These are phyloP conservation scores for Drosophila santomea DNA, from an alignment of 1,140 invertebrate species.

Conservation along the genomic window DNA sequence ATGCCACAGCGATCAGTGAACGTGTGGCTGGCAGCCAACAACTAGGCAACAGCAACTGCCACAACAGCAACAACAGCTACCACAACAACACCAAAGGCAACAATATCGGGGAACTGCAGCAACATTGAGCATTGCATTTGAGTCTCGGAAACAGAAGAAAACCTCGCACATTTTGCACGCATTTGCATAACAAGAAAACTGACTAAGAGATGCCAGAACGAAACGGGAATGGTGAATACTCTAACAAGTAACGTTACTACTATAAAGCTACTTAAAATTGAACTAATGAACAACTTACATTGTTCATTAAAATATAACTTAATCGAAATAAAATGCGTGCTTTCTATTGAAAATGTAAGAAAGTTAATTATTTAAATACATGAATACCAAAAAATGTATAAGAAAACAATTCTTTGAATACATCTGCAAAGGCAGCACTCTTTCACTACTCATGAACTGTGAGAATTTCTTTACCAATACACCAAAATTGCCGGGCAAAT, in stretches of 20 bases:
- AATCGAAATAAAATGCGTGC: no score
- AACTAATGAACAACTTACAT: no score
- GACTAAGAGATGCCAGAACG: constrained; percentile 12
- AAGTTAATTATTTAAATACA: no score
- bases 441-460: not conserved
- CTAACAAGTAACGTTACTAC: constrained; percentile 4
- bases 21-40: constrained; percentile 77
- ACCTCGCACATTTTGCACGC: constrained; percentile 80
- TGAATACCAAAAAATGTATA: no score
- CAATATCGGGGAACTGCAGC: constrained; percentile 17
- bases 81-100: constrained; percentile 13
- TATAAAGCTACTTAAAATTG: not conserved
- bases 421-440: not conserved
- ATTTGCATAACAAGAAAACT: constrained; percentile 78
- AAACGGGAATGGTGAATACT: constrained; percentile 40
- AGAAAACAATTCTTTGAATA: no score
- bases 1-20: constrained; percentile 75
- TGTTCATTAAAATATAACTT: no score
- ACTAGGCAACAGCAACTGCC: constrained; percentile 21
- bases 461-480: constrained; percentile 10
- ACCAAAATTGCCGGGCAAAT: constrained; percentile 45
- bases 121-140: constrained; percentile 46
- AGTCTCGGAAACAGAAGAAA: constrained; percentile 50
- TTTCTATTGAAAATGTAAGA: no score
- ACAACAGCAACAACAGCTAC: constrained; percentile 4